phyloP scores from a whole-genome alignment of 2,797 vertebrate genomes.

The Acanthornis magna region DNA sequence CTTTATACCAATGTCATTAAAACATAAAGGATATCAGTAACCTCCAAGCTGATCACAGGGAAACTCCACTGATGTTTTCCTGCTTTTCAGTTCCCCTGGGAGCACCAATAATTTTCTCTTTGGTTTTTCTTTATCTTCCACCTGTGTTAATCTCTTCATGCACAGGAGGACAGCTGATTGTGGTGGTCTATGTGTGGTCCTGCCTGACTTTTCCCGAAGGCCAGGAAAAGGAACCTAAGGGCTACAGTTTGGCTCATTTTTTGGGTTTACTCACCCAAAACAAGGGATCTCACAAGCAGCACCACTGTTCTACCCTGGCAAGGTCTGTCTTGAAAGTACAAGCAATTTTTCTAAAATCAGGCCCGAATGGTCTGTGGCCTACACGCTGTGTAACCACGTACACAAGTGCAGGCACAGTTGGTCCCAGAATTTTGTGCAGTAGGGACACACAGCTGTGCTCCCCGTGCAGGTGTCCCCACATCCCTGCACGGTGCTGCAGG shows the following conservation, averaged over 20 bases:
- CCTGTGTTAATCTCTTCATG: background rate
- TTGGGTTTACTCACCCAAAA: background rate
- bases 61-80: background rate
- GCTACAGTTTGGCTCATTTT: background rate
- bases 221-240: background rate
- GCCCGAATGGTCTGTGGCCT: background rate
- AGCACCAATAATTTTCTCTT: background rate
- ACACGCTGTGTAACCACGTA: accelerated
- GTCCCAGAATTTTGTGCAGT: background rate
- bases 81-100: background rate
- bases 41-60: background rate
- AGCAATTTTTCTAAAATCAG: background rate
- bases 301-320: background rate
- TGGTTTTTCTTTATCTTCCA: background rate
- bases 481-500: accelerated
- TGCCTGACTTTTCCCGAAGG: background rate
- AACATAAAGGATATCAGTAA: background rate
- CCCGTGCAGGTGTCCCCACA: background rate
- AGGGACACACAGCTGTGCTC: accelerated
- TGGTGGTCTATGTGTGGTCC: background rate
- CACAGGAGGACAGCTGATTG: background rate
- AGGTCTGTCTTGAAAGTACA: background rate
- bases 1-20: background rate
- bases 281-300: background rate
- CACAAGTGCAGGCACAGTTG: no score